Evolutionary conservation across 2,797 vertebrate genomes (phyloP).

Genomic region (Buphagus erythrorhynchus): DNA sequence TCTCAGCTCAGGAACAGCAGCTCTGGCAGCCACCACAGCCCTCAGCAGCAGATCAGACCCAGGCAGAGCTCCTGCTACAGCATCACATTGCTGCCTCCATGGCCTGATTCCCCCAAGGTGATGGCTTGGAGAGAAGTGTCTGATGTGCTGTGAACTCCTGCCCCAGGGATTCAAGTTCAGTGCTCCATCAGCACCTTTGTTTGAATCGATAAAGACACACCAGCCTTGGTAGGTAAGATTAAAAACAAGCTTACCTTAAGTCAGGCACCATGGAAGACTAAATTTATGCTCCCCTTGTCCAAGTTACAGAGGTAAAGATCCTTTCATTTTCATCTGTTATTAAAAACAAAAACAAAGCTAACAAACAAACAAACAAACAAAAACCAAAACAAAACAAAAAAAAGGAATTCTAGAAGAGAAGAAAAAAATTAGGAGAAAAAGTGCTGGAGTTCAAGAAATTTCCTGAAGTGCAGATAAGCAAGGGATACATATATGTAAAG

Average conservation of each 20-base stretch:
- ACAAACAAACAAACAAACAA: background rate
- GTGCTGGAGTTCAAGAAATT: background rate
- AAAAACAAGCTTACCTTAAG: background rate
- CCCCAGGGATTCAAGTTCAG: background rate
- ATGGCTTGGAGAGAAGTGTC: background rate
- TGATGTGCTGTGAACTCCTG: background rate
- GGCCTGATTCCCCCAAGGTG: background rate
- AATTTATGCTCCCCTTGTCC: background rate
- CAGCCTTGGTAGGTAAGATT: background rate
- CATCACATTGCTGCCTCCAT: background rate
- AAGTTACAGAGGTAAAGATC: background rate
- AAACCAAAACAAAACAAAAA: too few species aligned
- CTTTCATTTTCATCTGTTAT: background rate
- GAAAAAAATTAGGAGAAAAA: background rate
- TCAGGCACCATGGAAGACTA: background rate
- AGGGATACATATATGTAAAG: background rate
- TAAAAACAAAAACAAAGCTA: background rate
- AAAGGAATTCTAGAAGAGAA: background rate
- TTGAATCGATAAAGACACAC: background rate
- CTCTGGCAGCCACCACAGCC: background rate
- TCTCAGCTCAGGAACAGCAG: background rate
- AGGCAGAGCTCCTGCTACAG: background rate
- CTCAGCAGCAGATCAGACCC: background rate
- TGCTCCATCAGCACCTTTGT: background rate
- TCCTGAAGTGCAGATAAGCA: background rate